phyloP scores from a whole-genome alignment of 2,113 vertebrate species.

The Antennarius striatus region DNA sequence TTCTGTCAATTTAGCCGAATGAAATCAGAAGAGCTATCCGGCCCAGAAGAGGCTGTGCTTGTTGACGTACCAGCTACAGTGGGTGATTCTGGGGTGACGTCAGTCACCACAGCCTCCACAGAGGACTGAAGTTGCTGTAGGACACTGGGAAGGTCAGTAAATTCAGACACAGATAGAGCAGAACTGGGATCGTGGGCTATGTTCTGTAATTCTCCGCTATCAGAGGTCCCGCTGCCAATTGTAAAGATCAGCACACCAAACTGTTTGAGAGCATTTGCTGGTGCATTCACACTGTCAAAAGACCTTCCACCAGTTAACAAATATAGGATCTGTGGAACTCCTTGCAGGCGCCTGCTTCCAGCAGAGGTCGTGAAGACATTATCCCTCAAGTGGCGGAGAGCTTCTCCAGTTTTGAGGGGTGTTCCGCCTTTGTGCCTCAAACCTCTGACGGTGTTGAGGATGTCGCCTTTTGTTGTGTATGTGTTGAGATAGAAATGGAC shows the following conservation, averaged over 20 bases:
- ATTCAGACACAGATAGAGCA: constrained; percentile 9
- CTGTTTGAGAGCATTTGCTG: constrained; percentile 45
- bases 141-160: constrained; percentile 1
- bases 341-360: constrained; percentile 77
- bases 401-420: constrained; percentile 79
- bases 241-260: constrained; percentile 40
- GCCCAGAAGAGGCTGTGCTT: neutral
- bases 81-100: constrained; percentile 50
- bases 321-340: no score
- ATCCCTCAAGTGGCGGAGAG: constrained; percentile 54
- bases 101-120: constrained; percentile 18
- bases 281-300: neutral
- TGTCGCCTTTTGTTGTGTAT: constrained; percentile 23
- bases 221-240: constrained; percentile 50
- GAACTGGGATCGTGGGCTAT: constrained; percentile 39
- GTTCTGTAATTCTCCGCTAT: constrained; percentile 55
- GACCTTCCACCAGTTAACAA: no score
- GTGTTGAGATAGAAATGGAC: constrained; percentile 57
- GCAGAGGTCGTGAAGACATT: constrained; percentile 78
- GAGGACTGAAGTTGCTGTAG: constrained; percentile 14
- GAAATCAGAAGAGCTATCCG: neutral
- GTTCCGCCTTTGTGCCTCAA: constrained; percentile 40
- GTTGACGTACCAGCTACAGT: constrained; percentile 20
- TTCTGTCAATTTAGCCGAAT: no score
- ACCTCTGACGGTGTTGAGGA: constrained; percentile 27